Conservation (phyloP, 2,888 invertebrate species). For the Eupithecia inturbata region DNA sequence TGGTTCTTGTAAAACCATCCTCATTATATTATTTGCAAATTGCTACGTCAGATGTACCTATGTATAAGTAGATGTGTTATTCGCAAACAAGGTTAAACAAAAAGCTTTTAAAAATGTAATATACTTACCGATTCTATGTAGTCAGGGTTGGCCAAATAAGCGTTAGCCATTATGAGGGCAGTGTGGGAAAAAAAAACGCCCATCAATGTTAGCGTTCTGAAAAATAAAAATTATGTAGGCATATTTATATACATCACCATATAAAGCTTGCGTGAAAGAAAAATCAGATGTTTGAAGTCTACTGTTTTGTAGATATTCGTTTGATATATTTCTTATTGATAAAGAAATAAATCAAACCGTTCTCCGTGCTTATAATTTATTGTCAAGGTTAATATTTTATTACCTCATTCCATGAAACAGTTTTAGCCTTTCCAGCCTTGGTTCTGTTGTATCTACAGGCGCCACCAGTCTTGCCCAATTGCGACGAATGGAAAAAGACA, state of each 20-base stretch:
- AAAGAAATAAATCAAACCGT: background rate
- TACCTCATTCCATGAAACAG: constrained; percentile 73
- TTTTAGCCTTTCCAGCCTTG: constrained; percentile 67
- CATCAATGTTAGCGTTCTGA: constrained; percentile 73
- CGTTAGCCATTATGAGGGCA: constrained; percentile 58
- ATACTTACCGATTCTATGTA: constrained; percentile 69
- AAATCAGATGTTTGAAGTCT: background rate
- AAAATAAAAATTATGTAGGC: constrained; percentile 44
- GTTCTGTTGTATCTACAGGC: constrained; percentile 57
- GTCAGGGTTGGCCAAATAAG: constrained; percentile 67
- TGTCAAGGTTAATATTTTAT: background rate
- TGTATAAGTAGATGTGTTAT: background rate
- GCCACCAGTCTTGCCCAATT: constrained; percentile 70
- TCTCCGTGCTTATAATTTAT: background rate
- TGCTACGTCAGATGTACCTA: background rate
- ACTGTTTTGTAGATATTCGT: background rate
- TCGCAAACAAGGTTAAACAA: background rate
- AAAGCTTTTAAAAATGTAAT: background rate
- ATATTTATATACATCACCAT: background rate
- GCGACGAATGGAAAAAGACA: constrained; percentile 68
- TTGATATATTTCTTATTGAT: background rate
- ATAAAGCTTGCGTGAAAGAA: background rate
- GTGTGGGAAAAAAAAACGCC: constrained; percentile 77
- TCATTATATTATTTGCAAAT: background rate
- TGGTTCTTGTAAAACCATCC: too few species aligned